phyloP scores from a whole-genome alignment of 2,797 vertebrate species.

The Cryptoblepharus egeriae region DNA sequence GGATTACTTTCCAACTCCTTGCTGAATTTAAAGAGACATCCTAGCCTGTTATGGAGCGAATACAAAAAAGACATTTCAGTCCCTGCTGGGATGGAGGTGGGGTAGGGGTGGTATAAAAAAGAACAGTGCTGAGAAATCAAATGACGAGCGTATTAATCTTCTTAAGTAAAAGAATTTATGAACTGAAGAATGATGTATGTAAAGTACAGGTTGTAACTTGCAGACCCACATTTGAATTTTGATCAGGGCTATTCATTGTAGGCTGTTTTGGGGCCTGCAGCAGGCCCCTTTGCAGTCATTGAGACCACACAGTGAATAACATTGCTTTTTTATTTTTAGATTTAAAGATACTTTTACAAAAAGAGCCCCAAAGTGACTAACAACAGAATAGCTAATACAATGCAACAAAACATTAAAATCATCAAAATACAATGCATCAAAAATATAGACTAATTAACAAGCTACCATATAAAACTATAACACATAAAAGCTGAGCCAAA shows the following conservation, averaged over 20 bases:
- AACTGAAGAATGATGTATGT: conserved; percentile 36
- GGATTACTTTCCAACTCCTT: conserved; percentile 62
- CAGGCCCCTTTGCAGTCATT: neutral
- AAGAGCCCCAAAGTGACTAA: too few species aligned
- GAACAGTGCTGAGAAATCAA: conserved; percentile 68
- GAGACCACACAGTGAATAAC: too few species aligned
- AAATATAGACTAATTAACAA: too few species aligned
- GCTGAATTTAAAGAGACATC: conserved; percentile 63
- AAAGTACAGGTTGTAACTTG: conserved; percentile 38
- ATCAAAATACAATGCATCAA: too few species aligned
- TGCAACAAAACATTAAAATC: too few species aligned
- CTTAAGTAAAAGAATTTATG: conserved; percentile 52
- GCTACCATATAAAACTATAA: too few species aligned
- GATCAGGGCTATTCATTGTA: conserved; percentile 38
- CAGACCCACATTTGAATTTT: conserved; percentile 47
- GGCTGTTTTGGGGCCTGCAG: neutral
- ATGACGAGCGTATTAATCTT: conserved; percentile 67
- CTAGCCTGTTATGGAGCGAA: conserved; percentile 60
- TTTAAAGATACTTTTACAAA: too few species aligned
- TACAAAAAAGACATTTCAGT: conserved; percentile 64
- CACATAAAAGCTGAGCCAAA: too few species aligned
- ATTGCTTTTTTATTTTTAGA: too few species aligned
- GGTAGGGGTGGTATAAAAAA: conserved; percentile 38
- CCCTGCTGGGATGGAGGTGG: conserved; percentile 59
- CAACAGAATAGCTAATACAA: too few species aligned